phyloP scores from a whole-genome alignment of 1,140 invertebrate genomes.

The Diuraphis noxia region DNA sequence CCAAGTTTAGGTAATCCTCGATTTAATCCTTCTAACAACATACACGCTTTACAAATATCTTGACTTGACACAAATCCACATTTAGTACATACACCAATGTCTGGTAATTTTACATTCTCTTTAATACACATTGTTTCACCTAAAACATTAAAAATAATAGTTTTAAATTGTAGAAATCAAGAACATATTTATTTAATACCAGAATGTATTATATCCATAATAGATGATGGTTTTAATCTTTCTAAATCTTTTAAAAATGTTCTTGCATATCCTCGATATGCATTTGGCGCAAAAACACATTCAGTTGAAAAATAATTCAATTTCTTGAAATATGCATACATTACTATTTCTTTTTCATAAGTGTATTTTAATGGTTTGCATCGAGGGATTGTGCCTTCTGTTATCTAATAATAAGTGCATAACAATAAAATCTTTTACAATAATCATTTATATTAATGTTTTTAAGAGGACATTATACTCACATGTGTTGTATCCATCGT shows the following conservation, averaged over 20 bases:
- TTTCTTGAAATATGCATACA: conserved; percentile 98
- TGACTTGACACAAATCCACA: conserved; percentile 97
- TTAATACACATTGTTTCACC: conserved; percentile 86
- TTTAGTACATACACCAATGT: conserved; percentile 76
- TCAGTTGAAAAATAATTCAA: conserved; percentile 99
- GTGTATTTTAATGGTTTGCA: conserved; percentile 98
- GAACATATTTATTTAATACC: conserved; percentile 63
- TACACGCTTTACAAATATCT: conserved; percentile 94
- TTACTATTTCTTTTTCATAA: conserved; percentile 99
- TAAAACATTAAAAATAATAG: conserved; percentile 58
- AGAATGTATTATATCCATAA: conserved; percentile 97
- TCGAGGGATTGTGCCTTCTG: conserved; percentile 84
- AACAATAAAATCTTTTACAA: background rate
- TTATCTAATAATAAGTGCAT: conserved; percentile 63
- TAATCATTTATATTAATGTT: background rate
- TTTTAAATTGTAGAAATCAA: background rate
- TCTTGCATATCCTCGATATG: conserved; percentile 92
- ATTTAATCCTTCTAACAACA: conserved; percentile 93
- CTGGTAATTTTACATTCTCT: conserved; percentile 79
- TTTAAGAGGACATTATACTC: too few species aligned
- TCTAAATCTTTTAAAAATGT: conserved; percentile 95
- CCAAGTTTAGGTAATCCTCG: conserved; percentile 85
- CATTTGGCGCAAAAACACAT: conserved; percentile 98
- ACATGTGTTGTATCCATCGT: too few species aligned
- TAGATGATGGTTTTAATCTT: conserved; percentile 87